These are phyloP conservation scores for Eupithecia subumbrata DNA, from an alignment of 2,888 invertebrate species.

Conservation along the genomic window DNA sequence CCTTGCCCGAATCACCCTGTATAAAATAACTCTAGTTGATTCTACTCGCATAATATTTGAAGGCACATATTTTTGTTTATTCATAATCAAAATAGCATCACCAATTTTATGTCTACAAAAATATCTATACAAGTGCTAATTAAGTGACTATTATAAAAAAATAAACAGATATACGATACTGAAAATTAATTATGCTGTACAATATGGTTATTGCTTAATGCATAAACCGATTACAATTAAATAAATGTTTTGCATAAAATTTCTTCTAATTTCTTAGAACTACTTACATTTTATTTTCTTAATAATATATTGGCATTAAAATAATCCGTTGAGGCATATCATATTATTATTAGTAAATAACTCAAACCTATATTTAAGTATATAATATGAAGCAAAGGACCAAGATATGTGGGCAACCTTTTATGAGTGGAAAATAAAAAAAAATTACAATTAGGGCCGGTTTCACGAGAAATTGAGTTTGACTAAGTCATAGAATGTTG, in stretches of 20 bases:
- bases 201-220: constrained; percentile 49
- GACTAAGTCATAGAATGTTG: background rate
- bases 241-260: constrained; percentile 5
- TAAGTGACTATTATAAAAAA: constrained; percentile 22
- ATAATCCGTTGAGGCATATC: constrained; percentile 1
- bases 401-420: background rate
- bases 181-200: constrained; percentile 52
- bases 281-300: background rate
- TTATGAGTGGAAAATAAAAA: background rate
- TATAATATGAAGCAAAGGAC: background rate
- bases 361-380: background rate
- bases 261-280: background rate
- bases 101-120: constrained; percentile 30
- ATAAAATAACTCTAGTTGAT: constrained; percentile 16
- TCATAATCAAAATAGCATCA: constrained; percentile 22
- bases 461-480: background rate
- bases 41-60: constrained; percentile 17
- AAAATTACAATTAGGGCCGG: no score
- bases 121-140: constrained; percentile 29
- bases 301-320: constrained; percentile 6
- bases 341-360: constrained; percentile 18
- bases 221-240: constrained; percentile 22
- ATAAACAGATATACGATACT: constrained; percentile 24
- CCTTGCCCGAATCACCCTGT: constrained; percentile 12
- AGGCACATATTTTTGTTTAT: constrained; percentile 31